Percentiles rank a stretch among this genome's conserved stretches.
These are phyloP conservation scores for Rotaria socialis DNA, from an alignment of 2,888 invertebrate species.

Conservation along the genomic window DNA sequence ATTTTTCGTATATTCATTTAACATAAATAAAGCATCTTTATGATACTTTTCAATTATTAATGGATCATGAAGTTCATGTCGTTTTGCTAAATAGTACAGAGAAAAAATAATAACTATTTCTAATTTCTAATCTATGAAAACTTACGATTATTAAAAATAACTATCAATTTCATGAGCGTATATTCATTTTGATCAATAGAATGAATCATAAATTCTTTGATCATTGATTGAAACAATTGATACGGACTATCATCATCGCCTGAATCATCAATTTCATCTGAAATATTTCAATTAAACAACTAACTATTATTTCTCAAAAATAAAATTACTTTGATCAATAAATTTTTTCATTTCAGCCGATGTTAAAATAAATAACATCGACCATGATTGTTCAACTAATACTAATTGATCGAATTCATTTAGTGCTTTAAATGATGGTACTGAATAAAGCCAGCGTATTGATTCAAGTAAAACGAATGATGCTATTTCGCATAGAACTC, in stretches of 20 bases:
- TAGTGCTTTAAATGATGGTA: slow-evolving; percentile 29
- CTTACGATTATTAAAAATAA: slow-evolving; percentile 28
- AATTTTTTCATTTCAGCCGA: background rate
- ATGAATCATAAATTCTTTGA: background rate
- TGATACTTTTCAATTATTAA: background rate
- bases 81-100: background rate
- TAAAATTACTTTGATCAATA: background rate
- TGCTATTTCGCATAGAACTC: background rate
- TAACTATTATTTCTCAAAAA: too few relatives aligned
- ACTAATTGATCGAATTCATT: background rate
- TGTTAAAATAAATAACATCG: background rate
- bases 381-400: slow-evolving; percentile 24
- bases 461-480: slow-evolving; percentile 3
- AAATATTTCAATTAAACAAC: too few relatives aligned
- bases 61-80: background rate
- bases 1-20: background rate
- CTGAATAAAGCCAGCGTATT: background rate
- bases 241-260: background rate
- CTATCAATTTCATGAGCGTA: background rate
- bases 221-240: background rate
- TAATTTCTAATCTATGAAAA: background rate
- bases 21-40: background rate
- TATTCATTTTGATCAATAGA: slow-evolving; percentile 11
- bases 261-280: background rate
- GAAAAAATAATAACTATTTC: background rate